These are phyloP conservation scores for Pachliopta kotzebuea DNA, from an alignment of 2,888 invertebrate genomes.

Conservation along the genomic window DNA sequence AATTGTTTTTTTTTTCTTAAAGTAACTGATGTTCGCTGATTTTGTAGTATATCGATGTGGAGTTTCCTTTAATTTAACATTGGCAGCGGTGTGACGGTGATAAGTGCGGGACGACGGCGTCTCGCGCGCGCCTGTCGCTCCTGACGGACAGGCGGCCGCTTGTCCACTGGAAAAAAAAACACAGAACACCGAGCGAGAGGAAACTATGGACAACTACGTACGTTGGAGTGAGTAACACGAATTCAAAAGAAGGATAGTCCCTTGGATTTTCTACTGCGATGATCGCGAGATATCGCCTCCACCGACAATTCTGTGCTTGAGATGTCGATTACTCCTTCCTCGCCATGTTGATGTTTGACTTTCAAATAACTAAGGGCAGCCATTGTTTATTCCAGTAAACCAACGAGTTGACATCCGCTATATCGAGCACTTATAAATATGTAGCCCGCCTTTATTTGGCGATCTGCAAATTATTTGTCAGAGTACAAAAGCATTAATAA, in stretches of 20 bases:
- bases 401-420: slow-evolving; percentile 51
- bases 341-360: slow-evolving; percentile 56
- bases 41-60: slow-evolving; percentile 53
- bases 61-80: slow-evolving; percentile 65
- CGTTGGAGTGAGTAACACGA: slow-evolving; percentile 41
- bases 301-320: slow-evolving; percentile 59
- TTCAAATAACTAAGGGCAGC: slow-evolving; percentile 56
- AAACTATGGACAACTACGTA: slow-evolving; percentile 30
- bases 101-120: slow-evolving; percentile 50
- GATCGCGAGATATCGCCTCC: slow-evolving; percentile 49
- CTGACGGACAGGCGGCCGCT: slow-evolving; percentile 56
- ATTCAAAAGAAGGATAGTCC: slow-evolving; percentile 45
- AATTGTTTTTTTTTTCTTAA: slow-evolving; percentile 28
- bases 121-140: slow-evolving; percentile 55
- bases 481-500: slow-evolving; percentile 46
- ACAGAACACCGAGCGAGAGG: slow-evolving; percentile 45
- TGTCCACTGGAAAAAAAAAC: slow-evolving; percentile 47
- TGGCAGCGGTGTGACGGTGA: slow-evolving; percentile 51
- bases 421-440: slow-evolving; percentile 62
- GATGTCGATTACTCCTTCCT: slow-evolving; percentile 61
- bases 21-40: slow-evolving; percentile 38
- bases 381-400: slow-evolving; percentile 58
- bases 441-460: slow-evolving; percentile 60
- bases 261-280: slow-evolving; percentile 48
- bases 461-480: slow-evolving; percentile 56